phyloP scores from a whole-genome alignment of 2,113 vertebrate species.

The Brachirus orientalis region DNA sequence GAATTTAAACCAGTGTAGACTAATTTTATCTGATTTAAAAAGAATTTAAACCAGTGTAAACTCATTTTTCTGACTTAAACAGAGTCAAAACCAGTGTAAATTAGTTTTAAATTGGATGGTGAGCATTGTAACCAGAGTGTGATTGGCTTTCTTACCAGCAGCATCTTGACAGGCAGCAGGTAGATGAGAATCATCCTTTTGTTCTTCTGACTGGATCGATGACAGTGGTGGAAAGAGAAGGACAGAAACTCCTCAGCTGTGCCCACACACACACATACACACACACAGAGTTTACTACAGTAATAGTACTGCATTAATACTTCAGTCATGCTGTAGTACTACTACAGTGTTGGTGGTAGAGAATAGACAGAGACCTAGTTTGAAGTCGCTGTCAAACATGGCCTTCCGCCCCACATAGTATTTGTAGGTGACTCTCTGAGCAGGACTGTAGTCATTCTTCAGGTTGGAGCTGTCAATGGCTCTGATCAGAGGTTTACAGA shows the following conservation, averaged over 20 bases:
- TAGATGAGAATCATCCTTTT: slow-evolving; percentile 98
- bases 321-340: neutral
- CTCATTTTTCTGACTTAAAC: neutral
- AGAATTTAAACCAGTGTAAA: neutral
- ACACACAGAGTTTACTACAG: neutral
- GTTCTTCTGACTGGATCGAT: slow-evolving; percentile 95
- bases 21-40: no score
- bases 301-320: neutral
- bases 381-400: slow-evolving; percentile 99
- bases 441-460: slow-evolving; percentile 92
- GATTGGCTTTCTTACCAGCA: slow-evolving; percentile 84
- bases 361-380: no score
- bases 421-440: slow-evolving; percentile 94
- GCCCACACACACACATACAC: neutral
- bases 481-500: slow-evolving; percentile 97
- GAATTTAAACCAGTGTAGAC: neutral
- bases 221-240: slow-evolving; percentile 93
- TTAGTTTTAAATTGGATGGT: neutral
- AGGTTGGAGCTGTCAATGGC: slow-evolving; percentile 98
- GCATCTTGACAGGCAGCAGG: slow-evolving; percentile 96
- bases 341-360: neutral
- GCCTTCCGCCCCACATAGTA: slow-evolving; percentile 98
- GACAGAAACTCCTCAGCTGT: slow-evolving; percentile 94
- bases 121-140: neutral
- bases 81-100: neutral